Evolutionary conservation across 2,888 invertebrate genomes (phyloP).

Genomic region (Drosophila pseudotakahashii): DNA sequence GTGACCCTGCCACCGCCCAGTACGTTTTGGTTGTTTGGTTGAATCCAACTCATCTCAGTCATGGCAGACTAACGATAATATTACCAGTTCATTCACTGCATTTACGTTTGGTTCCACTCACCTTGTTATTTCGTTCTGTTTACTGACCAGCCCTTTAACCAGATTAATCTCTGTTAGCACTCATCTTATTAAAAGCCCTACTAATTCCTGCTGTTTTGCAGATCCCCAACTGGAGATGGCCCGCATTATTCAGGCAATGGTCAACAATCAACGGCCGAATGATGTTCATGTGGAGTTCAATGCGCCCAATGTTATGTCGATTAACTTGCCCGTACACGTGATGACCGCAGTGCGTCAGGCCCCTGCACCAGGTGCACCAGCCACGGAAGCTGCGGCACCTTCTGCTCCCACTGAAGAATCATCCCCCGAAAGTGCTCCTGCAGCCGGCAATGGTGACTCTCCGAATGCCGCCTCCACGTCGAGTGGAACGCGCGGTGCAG

Average conservation of each 20-base stretch:
- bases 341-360: conserved; percentile 86
- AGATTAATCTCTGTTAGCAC: not conserved
- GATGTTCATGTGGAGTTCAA: conserved; percentile 83
- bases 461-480: conserved; percentile 48
- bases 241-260: conserved; percentile 83
- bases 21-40: conserved; percentile 53
- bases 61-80: conserved; percentile 12
- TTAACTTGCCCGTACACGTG: conserved; percentile 82
- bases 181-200: not conserved
- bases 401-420: conserved; percentile 59
- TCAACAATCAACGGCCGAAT: conserved; percentile 79
- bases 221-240: conserved; percentile 83
- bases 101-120: conserved; percentile 14
- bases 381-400: conserved; percentile 50
- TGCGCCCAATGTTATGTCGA: conserved; percentile 81
- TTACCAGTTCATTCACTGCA: conserved; percentile 11
- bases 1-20: conserved; percentile 65
- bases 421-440: conserved; percentile 12
- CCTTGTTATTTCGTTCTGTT: conserved; percentile 6
- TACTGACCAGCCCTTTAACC: conserved; percentile 11
- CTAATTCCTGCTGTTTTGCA: conserved; percentile 48
- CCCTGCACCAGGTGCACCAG: conserved; percentile 13
- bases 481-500: conserved; percentile 83
- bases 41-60: conserved; percentile 6
- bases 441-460: conserved; percentile 40